Evolutionary conservation across 2,113 vertebrate genomes (phyloP), one percentile per base, ranked within the genome.

Genomic region (Zosterops pallidus): DNA sequence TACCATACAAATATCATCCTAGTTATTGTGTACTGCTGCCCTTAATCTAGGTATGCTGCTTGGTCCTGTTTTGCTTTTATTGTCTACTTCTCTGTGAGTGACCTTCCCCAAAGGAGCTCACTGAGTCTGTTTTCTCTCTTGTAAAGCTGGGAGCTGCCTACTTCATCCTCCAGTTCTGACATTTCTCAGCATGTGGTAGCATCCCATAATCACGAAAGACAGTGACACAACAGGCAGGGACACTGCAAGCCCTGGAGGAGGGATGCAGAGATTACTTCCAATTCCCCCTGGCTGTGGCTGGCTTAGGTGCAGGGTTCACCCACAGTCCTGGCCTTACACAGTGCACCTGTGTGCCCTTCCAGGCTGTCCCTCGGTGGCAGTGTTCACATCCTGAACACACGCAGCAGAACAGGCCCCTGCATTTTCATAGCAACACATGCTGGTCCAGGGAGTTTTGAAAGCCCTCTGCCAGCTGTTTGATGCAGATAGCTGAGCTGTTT

Each of bases 291-390:
- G 7, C 10, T 31, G 41, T 25, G 26, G 21, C 41, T 71, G 28
- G 19, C 6, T 72, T 49, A 41, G 6, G 14, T 41, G 15, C 20
- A 72, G 47, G 23, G 33, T 35, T 50, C 2, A 25, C 5, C 16
- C 12, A 9, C 7, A 1, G 1, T 33, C 19, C 19, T 9, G 1
- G 13, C 33, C 69, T 67, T 56, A 57, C 21, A 25, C 0, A 1
- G 11, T 33, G 9, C 23, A 64, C 4, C 21, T 5, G 5, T 0
- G 1, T 1, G 2, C 23, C 13, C 24, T 56, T 44, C 52, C 2
- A 6, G 14, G 24, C 5, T 47, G 53, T 57, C 37, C n/a, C 37
- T 69, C 0, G 0, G 10, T 39, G 55, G 17, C 3, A 18, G 29
- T 33, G 47, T 5, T 85, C 35, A 55, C 78, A 63, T 14, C 56